These are phyloP conservation scores for Dufourea novaeangliae DNA, from an alignment of 1,140 invertebrate species.

Conservation along the genomic window DNA sequence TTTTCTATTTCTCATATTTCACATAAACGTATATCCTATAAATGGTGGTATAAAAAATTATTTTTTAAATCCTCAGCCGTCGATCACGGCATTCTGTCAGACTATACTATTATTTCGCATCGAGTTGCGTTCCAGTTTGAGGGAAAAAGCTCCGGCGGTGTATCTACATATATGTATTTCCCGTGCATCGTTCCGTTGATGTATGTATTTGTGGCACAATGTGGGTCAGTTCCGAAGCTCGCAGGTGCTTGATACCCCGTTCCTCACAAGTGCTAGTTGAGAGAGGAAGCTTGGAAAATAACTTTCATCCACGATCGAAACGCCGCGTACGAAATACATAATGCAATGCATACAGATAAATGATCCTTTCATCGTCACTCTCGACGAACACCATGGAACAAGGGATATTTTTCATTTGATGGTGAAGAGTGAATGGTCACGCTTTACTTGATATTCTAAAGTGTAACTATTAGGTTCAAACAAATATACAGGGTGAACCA, in stretches of 20 bases:
- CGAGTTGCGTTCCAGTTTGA: neutral
- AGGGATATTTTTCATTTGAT: neutral
- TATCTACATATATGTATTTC: slow-evolving; percentile 1
- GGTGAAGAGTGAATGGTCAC: neutral
- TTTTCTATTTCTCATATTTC: no score
- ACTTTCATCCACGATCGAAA: slow-evolving; percentile 5
- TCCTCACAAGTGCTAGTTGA: neutral
- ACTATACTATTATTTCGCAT: neutral
- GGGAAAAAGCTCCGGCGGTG: neutral
- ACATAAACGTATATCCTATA: no score
- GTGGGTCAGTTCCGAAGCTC: slow-evolving; percentile 5
- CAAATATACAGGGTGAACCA: no score
- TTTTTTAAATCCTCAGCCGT: no score
- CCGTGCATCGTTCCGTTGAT: neutral
- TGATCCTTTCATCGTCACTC: neutral
- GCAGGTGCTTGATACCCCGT: slow-evolving; percentile 1
- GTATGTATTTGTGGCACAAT: neutral
- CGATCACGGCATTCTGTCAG: no score
- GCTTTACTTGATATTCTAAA: neutral
- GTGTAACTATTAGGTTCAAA: no score
- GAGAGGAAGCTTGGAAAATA: neutral
- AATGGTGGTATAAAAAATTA: no score
- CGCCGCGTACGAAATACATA: neutral
- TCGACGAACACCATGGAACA: neutral
- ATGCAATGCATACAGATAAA: slow-evolving; percentile 4